Conservation (phyloP, 2,113 vertebrate genomes). For the Nerophis ophidion region DNA sequence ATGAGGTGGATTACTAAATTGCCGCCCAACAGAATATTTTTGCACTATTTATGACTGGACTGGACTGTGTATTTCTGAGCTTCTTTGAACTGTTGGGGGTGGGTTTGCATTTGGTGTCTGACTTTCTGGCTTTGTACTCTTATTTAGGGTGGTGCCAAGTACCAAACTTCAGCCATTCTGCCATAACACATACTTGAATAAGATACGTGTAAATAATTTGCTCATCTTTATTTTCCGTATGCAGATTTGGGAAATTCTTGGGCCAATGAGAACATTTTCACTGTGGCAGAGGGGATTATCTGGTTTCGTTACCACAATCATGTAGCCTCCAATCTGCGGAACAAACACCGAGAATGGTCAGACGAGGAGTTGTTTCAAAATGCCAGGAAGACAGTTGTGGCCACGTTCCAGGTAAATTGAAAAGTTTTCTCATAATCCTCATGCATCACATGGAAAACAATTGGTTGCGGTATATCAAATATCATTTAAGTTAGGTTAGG, state of each 20-base stretch:
- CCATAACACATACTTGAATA: no score
- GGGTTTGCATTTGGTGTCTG: no score
- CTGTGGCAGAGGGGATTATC: conserved; percentile 79
- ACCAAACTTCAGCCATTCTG: no score
- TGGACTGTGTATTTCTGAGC: no score
- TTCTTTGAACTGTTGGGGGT: no score
- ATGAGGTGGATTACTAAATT: no score
- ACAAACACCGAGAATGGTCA: conserved; percentile 72
- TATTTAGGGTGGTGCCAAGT: no score
- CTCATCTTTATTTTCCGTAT: conserved; percentile 8
- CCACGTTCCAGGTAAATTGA: conserved; percentile 86
- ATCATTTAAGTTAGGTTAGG: conserved; percentile 28
- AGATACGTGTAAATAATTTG: no score
- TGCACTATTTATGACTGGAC: no score
- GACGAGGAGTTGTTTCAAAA: conserved; percentile 90
- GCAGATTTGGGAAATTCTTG: conserved; percentile 85
- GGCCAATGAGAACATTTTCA: conserved; percentile 87
- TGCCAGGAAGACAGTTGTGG: conserved; percentile 81
- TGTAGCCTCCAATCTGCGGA: conserved; percentile 65
- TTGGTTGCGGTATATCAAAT: conserved; percentile 23
- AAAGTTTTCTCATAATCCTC: conserved; percentile 49
- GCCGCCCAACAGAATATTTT: no score
- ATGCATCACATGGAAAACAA: conserved; percentile 23
- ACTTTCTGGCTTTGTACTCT: no score
- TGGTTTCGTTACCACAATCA: conserved; percentile 96